Conservation (phyloP, 2,113 vertebrate genomes). For the Ginglymostoma cirratum region DNA sequence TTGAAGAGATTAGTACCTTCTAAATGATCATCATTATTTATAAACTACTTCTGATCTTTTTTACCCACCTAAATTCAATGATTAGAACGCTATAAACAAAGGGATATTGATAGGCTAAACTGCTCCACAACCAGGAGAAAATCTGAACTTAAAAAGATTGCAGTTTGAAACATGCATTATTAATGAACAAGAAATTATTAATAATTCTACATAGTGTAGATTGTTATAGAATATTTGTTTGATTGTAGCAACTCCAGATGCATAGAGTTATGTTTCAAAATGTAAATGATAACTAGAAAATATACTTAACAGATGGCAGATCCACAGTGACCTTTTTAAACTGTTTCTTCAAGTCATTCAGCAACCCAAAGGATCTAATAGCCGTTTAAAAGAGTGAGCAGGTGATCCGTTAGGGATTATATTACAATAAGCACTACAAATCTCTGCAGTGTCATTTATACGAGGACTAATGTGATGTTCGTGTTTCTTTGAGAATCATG, state of each 20-base stretch:
- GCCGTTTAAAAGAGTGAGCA: slow-evolving; percentile 50
- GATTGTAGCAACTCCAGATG: not conserved
- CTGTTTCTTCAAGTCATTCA: slow-evolving; percentile 51
- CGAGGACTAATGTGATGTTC: not conserved
- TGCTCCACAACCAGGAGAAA: not conserved
- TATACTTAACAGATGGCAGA: slow-evolving; percentile 49
- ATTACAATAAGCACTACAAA: not conserved
- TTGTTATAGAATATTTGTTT: not conserved
- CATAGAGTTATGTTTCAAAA: not conserved
- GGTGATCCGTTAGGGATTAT: slow-evolving; percentile 24
- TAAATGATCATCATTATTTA: not conserved
- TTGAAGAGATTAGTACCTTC: not conserved
- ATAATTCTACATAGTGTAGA: not conserved
- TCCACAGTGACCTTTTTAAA: slow-evolving; percentile 50
- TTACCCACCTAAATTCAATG: not conserved
- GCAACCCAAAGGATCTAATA: slow-evolving; percentile 49
- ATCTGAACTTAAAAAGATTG: not conserved
- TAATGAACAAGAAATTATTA: not conserved
- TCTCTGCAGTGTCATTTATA: not conserved
- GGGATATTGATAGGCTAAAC: not conserved
- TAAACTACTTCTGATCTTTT: not conserved
- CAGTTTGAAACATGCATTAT: not conserved
- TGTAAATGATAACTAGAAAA: not conserved
- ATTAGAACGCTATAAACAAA: not conserved
- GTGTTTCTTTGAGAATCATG: not conserved